Evolutionary conservation across 1,140 invertebrate genomes (phyloP).

Genomic region (Drosophila sucinea): DNA sequence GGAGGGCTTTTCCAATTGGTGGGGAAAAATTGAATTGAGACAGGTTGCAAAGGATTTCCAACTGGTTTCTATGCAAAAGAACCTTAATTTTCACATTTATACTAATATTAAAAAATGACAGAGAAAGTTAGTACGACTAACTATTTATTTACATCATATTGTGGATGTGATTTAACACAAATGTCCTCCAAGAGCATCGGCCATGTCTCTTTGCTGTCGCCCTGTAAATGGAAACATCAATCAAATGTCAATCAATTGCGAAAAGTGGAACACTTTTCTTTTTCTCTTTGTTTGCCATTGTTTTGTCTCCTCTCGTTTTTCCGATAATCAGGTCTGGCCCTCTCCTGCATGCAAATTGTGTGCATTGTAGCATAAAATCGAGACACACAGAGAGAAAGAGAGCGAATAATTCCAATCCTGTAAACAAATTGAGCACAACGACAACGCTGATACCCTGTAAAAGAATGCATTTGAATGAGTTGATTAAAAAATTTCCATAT

Average conservation of each 20-base stretch:
- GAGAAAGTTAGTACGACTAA: neutral
- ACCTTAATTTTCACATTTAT: no score
- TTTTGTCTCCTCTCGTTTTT: conserved; percentile 6
- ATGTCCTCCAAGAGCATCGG: neutral
- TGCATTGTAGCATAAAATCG: conserved; percentile 66
- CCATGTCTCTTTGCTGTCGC: conserved; percentile 42
- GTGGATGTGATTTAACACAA: neutral
- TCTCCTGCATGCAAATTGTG: conserved; percentile 73
- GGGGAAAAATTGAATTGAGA: no score
- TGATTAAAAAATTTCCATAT: no score
- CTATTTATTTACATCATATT: neutral
- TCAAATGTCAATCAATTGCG: conserved; percentile 74
- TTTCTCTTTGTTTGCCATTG: neutral
- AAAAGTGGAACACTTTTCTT: conserved; percentile 72
- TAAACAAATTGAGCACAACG: neutral
- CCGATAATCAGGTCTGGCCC: conserved; percentile 62
- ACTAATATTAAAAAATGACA: no score
- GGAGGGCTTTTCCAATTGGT: conserved; percentile 15
- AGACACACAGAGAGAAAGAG: neutral
- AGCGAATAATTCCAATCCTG: conserved; percentile 17
- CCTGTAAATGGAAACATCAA: conserved; percentile 75
- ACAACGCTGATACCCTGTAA: conserved; percentile 1
- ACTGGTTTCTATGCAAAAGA: no score
- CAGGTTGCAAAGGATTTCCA: no score
- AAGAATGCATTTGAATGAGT: neutral